These are phyloP conservation scores for Cossypha dichroa DNA, from an alignment of 2,797 vertebrate species.

Conservation along the genomic window DNA sequence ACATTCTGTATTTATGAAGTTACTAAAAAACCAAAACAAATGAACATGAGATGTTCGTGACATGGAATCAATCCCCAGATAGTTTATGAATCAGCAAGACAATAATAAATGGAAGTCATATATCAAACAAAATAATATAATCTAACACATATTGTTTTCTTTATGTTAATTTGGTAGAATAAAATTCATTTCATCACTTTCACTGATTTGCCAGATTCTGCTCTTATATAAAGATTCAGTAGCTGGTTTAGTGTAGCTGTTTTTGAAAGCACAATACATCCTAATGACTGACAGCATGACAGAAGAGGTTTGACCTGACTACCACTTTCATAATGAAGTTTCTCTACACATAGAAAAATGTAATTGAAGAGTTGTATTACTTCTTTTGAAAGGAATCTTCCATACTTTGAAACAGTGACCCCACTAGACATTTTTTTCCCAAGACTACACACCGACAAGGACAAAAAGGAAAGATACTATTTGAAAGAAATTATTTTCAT, in stretches of 20 bases:
- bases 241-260: neutral
- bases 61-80: neutral
- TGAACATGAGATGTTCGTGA: neutral
- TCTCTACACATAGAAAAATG: conserved; percentile 17
- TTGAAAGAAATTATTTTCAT: conserved; percentile 20
- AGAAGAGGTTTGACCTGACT: conserved; percentile 40
- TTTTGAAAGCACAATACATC: neutral
- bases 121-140: neutral
- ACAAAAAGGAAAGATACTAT: conserved; percentile 5
- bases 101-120: neutral
- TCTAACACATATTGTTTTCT: neutral
- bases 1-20: neutral
- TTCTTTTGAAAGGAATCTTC: conserved; percentile 22
- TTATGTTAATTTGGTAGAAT: neutral
- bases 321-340: conserved; percentile 46
- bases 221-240: neutral
- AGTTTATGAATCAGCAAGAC: neutral
- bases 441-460: neutral
- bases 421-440: neutral
- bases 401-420: conserved; percentile 16
- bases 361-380: conserved; percentile 7
- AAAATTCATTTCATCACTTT: neutral
- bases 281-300: conserved; percentile 41
- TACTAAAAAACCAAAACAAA: neutral
- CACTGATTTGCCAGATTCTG: neutral